phyloP scores from a whole-genome alignment of 2,797 vertebrate genomes.

The Phrynocephalus guinanensis region DNA sequence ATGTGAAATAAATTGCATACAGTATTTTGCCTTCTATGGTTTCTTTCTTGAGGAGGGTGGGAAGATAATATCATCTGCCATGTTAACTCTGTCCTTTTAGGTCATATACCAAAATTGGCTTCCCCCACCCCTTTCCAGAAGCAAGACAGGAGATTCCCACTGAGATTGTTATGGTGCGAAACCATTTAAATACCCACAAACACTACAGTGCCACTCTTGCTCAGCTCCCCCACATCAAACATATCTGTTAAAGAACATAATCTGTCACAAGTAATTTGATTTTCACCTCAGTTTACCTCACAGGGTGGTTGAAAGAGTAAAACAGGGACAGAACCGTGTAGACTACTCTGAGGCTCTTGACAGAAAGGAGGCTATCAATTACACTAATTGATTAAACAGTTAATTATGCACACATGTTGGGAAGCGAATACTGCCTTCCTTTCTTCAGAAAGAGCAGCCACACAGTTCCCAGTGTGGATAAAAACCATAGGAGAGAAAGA shows the following conservation, averaged over 20 bases:
- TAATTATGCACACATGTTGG: not conserved
- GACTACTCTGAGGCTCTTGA: not conserved
- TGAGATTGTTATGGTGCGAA: not conserved
- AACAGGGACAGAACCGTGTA: not conserved
- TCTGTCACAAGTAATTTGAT: not conserved
- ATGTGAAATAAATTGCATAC: not conserved
- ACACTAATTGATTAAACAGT: not conserved
- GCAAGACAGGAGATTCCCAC: not conserved
- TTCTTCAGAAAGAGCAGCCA: not conserved
- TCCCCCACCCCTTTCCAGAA: not conserved
- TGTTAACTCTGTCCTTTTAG: not conserved
- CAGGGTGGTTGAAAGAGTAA: not conserved
- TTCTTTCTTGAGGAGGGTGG: not conserved
- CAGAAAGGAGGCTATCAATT: not conserved
- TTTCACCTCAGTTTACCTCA: not conserved
- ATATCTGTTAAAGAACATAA: no score
- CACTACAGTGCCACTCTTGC: not conserved
- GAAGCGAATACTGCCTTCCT: not conserved
- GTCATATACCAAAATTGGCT: not conserved
- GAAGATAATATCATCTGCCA: no score
- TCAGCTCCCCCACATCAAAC: not conserved
- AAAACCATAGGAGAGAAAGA: not conserved
- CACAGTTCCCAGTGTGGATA: not conserved
- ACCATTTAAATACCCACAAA: not conserved
- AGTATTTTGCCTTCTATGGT: no score